Evolutionary conservation across 2,797 vertebrate genomes (phyloP).

Genomic region (Ispidina picta): DNA sequence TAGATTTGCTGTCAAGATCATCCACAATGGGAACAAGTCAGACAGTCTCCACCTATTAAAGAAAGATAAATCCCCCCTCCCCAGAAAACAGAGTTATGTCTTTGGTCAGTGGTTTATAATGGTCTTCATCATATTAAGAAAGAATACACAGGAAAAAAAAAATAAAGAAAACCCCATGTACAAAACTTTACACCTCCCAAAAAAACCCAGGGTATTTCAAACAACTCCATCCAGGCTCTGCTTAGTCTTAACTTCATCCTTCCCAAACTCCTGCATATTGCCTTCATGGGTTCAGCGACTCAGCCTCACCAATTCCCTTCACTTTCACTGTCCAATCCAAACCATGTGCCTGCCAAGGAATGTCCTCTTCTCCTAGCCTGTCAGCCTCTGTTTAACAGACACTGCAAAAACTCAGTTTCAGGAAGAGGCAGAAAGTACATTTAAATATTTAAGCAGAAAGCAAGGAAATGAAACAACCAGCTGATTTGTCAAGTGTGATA

Average conservation of each 20-base stretch:
- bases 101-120: neutral
- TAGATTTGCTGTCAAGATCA: conserved; percentile 28
- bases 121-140: neutral
- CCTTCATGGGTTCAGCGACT: neutral
- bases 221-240: neutral
- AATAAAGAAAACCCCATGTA: neutral
- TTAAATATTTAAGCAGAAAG: neutral
- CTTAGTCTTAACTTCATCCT: neutral
- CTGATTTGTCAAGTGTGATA: neutral
- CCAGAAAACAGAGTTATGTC: neutral
- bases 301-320: neutral
- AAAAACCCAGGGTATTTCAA: neutral
- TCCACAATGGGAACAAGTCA: conserved; percentile 20
- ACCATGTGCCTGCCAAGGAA: neutral
- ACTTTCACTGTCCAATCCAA: neutral
- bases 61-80: conserved; percentile 20
- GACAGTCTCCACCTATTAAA: neutral
- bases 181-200: neutral
- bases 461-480: neutral
- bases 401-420: neutral
- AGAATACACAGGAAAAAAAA: neutral
- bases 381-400: neutral
- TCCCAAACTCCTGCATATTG: neutral
- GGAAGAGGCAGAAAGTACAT: neutral
- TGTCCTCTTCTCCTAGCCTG: neutral